Evolutionary conservation across 2,888 invertebrate genomes (phyloP).

Genomic region (Endomychus coccineus): DNA sequence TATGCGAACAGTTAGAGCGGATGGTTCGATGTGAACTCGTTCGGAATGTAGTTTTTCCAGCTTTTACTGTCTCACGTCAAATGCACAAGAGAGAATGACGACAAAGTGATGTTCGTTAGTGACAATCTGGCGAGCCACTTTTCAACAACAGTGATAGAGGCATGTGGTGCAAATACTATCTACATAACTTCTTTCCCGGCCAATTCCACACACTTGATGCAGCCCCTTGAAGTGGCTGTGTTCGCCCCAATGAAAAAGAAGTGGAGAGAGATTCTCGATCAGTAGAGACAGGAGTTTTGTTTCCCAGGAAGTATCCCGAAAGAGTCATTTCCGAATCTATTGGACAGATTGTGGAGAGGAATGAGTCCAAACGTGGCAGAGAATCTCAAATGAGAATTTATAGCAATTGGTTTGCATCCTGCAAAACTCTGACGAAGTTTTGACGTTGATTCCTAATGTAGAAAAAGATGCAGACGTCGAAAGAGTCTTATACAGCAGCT

Average conservation of each 20-base stretch:
- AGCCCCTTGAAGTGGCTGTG: too few species aligned
- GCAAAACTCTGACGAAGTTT: slow-evolving; percentile 4
- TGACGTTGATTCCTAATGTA: slow-evolving; percentile 4
- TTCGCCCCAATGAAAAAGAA: too few species aligned
- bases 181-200: slow-evolving; percentile 1
- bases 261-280: too few species aligned
- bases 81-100: background rate
- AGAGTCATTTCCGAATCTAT: slow-evolving; percentile 11
- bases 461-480: background rate
- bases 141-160: background rate
- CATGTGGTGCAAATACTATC: background rate
- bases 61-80: background rate
- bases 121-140: slow-evolving; percentile 3
- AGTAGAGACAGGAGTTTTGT: too few species aligned
- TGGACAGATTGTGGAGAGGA: slow-evolving; percentile 7
- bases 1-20: slow-evolving; percentile 9
- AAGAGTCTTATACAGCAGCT: background rate
- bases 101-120: background rate
- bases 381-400: slow-evolving; percentile 16
- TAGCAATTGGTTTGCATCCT: slow-evolving; percentile 9
- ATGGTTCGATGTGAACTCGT: slow-evolving; percentile 16
- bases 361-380: slow-evolving; percentile 3
- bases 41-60: slow-evolving; percentile 9
- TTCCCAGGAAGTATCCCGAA: too few species aligned
- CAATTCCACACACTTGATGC: slow-evolving; percentile 2